Conservation (phyloP, 2,888 invertebrate species). For the Argyra leucocephala region DNA sequence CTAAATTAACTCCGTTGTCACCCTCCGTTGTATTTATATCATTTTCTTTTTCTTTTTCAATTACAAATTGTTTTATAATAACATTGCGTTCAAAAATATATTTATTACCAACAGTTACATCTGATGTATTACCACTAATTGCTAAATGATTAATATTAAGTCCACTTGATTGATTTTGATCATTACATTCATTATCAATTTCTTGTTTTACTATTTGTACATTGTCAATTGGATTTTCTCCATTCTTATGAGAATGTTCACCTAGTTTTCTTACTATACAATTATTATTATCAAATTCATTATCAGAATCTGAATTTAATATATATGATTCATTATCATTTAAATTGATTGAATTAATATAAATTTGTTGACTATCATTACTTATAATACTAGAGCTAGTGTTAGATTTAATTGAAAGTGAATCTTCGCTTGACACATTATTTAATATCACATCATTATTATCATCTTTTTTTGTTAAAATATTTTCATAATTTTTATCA, state of each 20-base stretch:
- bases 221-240: background rate
- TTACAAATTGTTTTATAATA: conserved; percentile 63
- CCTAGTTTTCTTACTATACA: conserved; percentile 39
- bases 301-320: conserved; percentile 38
- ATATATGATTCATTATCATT: conserved; percentile 38
- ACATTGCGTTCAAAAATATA: conserved; percentile 70
- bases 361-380: conserved; percentile 28
- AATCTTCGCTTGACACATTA: background rate
- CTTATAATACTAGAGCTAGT: background rate
- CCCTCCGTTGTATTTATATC: too few species aligned
- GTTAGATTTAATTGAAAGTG: background rate
- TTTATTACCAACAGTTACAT: conserved; percentile 67
- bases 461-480: too few species aligned
- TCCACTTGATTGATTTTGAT: background rate
- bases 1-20: too few species aligned
- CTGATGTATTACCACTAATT: conserved; percentile 41
- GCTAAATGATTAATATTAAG: background rate
- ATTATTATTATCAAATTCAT: conserved; percentile 29
- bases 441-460: too few species aligned
- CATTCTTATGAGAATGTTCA: conserved; percentile 23
- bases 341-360: conserved; percentile 38
- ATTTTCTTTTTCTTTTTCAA: conserved; percentile 35
- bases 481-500: too few species aligned
- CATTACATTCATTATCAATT: background rate
- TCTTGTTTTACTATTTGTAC: background rate